Evolutionary conservation across 2,888 invertebrate species (phyloP), one percentile per base, ranked within the genome.

Genomic region (Ornithoptera alexandrae): DNA sequence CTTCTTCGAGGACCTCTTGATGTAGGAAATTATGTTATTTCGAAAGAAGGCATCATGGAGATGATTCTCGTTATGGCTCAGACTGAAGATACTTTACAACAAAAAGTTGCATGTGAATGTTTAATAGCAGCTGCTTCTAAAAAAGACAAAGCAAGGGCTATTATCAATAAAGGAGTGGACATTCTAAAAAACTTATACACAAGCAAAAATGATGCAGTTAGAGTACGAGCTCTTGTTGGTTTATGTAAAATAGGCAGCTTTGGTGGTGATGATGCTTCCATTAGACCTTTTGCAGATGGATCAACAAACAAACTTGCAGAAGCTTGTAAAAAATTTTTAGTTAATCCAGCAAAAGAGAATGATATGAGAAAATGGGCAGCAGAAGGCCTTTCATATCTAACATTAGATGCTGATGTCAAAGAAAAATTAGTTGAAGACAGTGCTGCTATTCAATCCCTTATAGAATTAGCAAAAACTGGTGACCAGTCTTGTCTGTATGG

Each of bases 21-120:
- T 84, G 96, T 98, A 60, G 99, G 99, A 20, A 98, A 98, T 80
- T 94, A 95, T 75, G 93, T 97, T 67, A 94, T 98, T 67, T 96
- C 96, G 7, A 95, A 95, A 78, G 96, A 96, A 76, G 98, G 98
- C 46, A 97, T 99, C 72, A 93, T 99, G 78, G 97, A 98, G 86
- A 98, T 99, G 97, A 98, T 99, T 86, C 91, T 99, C 46, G 97
- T 97, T 8, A 98, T 99, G 98, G 99, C 99, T 2, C 96, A 96
- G 72, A 96, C 97, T 15, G 98, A 98, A n/a, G 97, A 98, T 81
- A 76, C 94, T 18, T 88, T 98, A 0, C 98, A 99, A 82, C 96
- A 99, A 92, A 96, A 96, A 87, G 96, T 99, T 18, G 97, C 99
- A 0, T 98, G 98, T 81, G 99, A 99, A 87, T 98, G 99, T 77